Evolutionary conservation across 2,888 invertebrate genomes (phyloP), one percentile per base, ranked within the genome.

Genomic region (Vanessa cardui): DNA sequence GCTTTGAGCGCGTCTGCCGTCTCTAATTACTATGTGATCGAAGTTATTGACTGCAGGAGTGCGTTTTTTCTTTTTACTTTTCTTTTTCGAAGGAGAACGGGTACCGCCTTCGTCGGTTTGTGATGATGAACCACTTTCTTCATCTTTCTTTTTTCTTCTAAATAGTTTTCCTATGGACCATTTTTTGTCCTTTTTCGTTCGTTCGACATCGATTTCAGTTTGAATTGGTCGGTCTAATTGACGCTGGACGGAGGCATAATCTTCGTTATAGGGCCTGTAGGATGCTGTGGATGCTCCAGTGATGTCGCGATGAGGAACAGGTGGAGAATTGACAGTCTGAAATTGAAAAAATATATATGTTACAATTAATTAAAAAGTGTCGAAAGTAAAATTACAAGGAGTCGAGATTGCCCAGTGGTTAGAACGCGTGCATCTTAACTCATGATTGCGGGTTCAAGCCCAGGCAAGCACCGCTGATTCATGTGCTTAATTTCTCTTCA

Each of bases 101-200:
- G 86, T 90, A 73, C 87, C 86, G 52, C 89, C 90, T 76, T 89
- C 93, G 44, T 90, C 92, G 68, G 83, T 90, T 74, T 94, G 94
- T 18, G 94, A 93, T 64, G 94, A 94, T 65, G 93, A 92, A 15
- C 92, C 94, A 58, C 92, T 94, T 73, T 94, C 95, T 56, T 94
- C 94, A 70, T 95, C 94, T 74, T 95, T 95, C 85, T 96, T 96
- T 86, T 96, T 96, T 81, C 96, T 94, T 72, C 96, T 94, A 81
- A 97, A 96, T 4, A 97, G 93, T 77, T 95, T 96, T 8, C 97
- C 96, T 54, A 97, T 94, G 9, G 96, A 96, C 97, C 97, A 97
- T 85, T 96, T 96, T 76, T 95, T 96, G 77, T 95, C 95, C 78
- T 94, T 94, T 73, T 93, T 93, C 72, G 81, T 78, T 77, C 90